Base-by-base conservation (phyloP, 1,140 invertebrate genomes). In the Heliconius melpomene region DNA sequence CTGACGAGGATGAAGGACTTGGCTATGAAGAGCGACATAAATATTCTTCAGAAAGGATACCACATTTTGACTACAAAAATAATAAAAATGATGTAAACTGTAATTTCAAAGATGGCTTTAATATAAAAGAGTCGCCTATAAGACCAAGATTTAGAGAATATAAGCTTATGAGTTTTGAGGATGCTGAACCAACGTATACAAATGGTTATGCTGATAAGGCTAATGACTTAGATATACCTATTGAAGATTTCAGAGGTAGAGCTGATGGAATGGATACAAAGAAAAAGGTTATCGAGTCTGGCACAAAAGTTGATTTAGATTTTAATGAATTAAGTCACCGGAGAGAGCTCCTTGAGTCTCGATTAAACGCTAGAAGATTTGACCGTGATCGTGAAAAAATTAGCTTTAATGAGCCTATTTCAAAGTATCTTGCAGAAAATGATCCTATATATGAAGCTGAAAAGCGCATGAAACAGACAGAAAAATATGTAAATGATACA, bases 1-100 rank as follows among this genome's bases (percentile, higher is more conserved):
- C 96, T 29, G 97, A 97, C 89, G 97, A 97, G 89, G 97, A 97
- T 84, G 97, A 97, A 89, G 97, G 97, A 0, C 88, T 97, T 1
- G 97, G 97, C 11, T 95, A 96, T 40, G 96, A 97, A 85, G 95
- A 91, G 75, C 89, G 91, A 85, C 85, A 92, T 79, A 86, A 94
- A 86, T 89, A 91, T 85, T 81, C 87, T 29, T 83, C 91, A 26
- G 90, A 92, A 73, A 88, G 84, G 71, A 87, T 86, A 66, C 91
- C 88, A 81, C 88, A 93, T 38, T 94, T 93, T 78, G 88, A 92
- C 75, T 87, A 91, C 36, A 92, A 92, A 85, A 89, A 86, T 78
- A 90, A 89, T 77, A 89, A 86, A 77, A 90, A 89, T 77, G 83
- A 75, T 32, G 72, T 85, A 7, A 87, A 91, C 79, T 88, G 90